Base-by-base conservation (phyloP, 2,113 vertebrate species). In the Antennarius striatus region DNA sequence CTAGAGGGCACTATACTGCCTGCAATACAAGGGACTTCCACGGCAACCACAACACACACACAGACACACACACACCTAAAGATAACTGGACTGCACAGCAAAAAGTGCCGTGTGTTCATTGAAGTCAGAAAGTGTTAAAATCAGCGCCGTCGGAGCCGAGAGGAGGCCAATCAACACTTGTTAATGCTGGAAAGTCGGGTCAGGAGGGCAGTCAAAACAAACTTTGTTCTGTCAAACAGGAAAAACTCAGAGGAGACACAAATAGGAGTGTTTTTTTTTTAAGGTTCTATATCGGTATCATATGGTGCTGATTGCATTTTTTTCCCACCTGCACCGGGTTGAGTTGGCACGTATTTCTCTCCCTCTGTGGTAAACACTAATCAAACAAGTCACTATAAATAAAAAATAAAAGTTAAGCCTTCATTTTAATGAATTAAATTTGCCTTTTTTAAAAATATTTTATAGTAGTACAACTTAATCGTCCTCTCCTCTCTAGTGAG, bases 1-100 rank as follows among this genome's bases (percentile, higher is more conserved):
- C 90, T 89, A 86, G 84, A 86, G 88, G 88, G 83, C 88, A 85
- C 77, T 83, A n/a, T 39, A 73, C 74, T 74, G 67, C 73, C 64
- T 76, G 80, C 46, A 73, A 57, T 82, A 59, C 81, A 62, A 63
- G 16, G 64, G 77, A 56, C 56, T 74, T 88, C 88, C 79, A 63
- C 53, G 4, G 59, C 56, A 75, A 74, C 68, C 43, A 49, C 14
- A 68, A 50, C 57, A 49, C 56, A 55, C 29, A 66, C 49, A 56
- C 49, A 56, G 45, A 66, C n/a, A 17, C 42, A 36, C 32, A 36
- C 32, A 36, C 32, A 36, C 32, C 32, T 36, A 52, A n/a, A 55
- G 29, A 55, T 52, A 69, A 45, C 67, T 56, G 61, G 10, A 67
- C 73, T 63, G 67, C 70, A 60, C 71, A 43, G 55, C 39, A 48